A percentile compares a stretch with the other conserved stretches of the same genome.
phyloP scores from a whole-genome alignment of 2,113 vertebrate genomes.

The human region GRCh38 chrX:111040001-111040500 shows the following conservation, averaged over 20 bases:
- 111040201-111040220: conserved; percentile 12
- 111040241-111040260: conserved; percentile 14
- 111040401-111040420: conserved; percentile 24
- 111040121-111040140: neutral
- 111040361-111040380: neutral
- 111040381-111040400: conserved; percentile 25
- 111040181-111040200: neutral
- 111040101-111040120: neutral
- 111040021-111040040: too few species aligned
- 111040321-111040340: conserved; percentile 41
- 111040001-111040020: too few species aligned
- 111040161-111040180: neutral
- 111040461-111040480: conserved; percentile 24
- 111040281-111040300: neutral
- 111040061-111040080: neutral
- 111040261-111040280: neutral
- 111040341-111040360: neutral
- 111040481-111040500: neutral
- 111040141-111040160: neutral
- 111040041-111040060: neutral
- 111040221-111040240: neutral
- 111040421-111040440: conserved; percentile 2
- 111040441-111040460: neutral
- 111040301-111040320: neutral
- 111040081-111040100: neutral